Percentiles rank a stretch among this genome's conserved stretches.
Evolutionary conservation across 1,140 invertebrate species (phyloP).

Genomic region (Xylocopa sonorina): DNA sequence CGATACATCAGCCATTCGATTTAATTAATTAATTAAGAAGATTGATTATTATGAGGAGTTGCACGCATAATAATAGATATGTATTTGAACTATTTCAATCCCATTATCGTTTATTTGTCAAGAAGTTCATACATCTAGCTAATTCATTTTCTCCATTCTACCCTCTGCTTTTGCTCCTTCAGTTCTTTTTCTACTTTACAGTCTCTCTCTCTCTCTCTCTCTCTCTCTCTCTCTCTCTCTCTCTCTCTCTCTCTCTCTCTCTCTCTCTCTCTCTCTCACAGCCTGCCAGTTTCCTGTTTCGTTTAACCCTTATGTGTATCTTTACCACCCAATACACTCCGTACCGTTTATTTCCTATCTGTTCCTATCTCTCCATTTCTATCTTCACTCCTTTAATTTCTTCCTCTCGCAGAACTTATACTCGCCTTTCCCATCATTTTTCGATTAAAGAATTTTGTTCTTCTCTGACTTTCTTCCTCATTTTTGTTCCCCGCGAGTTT

Average conservation of each 20-base stretch:
- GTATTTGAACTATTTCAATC: not conserved
- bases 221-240: too few species aligned
- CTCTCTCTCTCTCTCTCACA: not conserved
- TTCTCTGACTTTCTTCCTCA: not conserved
- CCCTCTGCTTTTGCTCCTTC: not conserved
- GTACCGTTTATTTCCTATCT: not conserved
- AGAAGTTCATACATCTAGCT: not conserved
- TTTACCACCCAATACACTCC: not conserved
- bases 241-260: too few species aligned
- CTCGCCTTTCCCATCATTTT: not conserved
- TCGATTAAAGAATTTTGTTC: not conserved
- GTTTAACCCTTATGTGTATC: not conserved
- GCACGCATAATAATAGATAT: not conserved
- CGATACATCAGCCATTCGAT: not conserved
- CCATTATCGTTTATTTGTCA: conserved; percentile 15
- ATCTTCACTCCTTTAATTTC: not conserved
- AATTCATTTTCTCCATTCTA: conserved; percentile 3
- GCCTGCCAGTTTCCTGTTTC: not conserved
- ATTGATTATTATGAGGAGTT: not conserved
- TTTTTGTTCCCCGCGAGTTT: too few species aligned
- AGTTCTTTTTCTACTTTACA: too few species aligned
- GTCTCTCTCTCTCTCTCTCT: too few species aligned
- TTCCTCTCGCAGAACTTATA: not conserved
- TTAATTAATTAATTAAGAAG: not conserved
- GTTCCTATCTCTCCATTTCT: not conserved